These are phyloP conservation scores for Danio kyathit DNA, from an alignment of 2,797 vertebrate species.

Conservation along the genomic window DNA sequence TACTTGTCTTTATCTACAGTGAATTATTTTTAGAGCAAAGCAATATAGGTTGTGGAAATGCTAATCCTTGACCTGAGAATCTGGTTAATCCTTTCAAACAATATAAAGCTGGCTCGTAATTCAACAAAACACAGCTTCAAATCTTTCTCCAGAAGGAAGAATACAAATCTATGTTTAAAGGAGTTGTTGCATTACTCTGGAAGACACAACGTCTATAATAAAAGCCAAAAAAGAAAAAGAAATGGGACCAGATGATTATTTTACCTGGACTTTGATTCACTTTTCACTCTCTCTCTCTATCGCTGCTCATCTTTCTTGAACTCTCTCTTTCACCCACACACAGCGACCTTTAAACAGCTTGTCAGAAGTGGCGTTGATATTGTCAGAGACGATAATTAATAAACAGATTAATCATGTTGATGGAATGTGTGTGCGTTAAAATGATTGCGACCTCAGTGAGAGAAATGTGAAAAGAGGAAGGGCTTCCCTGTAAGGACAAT, in stretches of 20 bases:
- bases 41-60: slow-evolving; percentile 39
- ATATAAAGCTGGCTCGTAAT: slow-evolving; percentile 35
- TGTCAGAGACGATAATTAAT: slow-evolving; percentile 62
- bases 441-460: slow-evolving; percentile 25
- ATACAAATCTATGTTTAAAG: slow-evolving; percentile 10
- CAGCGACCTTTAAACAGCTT: slow-evolving; percentile 54
- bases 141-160: slow-evolving; percentile 25
- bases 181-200: slow-evolving; percentile 9
- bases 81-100: slow-evolving; percentile 40
- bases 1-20: not conserved
- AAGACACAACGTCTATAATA: not conserved
- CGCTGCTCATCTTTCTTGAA: not conserved
- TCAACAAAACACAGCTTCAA: slow-evolving; percentile 42
- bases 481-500: slow-evolving; percentile 43
- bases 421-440: slow-evolving; percentile 36
- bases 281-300: slow-evolving; percentile 24
- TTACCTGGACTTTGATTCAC: slow-evolving; percentile 10
- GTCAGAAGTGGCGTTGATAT: slow-evolving; percentile 54
- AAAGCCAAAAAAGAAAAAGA: not conserved
- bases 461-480: slow-evolving; percentile 39
- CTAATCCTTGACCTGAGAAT: slow-evolving; percentile 48
- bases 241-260: not conserved
- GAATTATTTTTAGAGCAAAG: slow-evolving; percentile 33
- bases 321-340: slow-evolving; percentile 1
- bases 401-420: slow-evolving; percentile 58